A percentile compares a stretch with the other conserved stretches of the same genome.
Conservation (phyloP, 37 sponge, comb jelly and placozoan genomes). For the Crambe crambe region DNA sequence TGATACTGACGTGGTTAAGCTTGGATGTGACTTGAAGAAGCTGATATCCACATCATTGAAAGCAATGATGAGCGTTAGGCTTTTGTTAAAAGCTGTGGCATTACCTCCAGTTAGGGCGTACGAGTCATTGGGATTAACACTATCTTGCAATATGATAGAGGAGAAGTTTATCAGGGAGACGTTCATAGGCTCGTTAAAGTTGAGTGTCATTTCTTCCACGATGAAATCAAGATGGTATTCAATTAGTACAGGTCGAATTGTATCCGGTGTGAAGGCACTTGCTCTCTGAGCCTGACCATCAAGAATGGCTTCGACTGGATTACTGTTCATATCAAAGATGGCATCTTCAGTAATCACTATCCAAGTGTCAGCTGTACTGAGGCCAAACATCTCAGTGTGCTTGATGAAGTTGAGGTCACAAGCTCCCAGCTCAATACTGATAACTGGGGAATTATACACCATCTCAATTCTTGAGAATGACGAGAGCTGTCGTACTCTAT, state of each 20-base stretch:
- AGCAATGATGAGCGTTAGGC: slow-evolving; percentile 47
- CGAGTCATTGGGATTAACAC: slow-evolving; percentile 39
- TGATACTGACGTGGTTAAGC: slow-evolving; percentile 67
- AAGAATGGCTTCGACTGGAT: slow-evolving; percentile 52
- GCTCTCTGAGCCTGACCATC: slow-evolving; percentile 62
- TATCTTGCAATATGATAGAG: slow-evolving; percentile 81
- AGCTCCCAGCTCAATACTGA: slow-evolving; percentile 50
- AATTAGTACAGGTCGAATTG: slow-evolving; percentile 64
- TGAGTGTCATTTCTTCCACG: slow-evolving; percentile 65
- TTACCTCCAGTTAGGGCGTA: slow-evolving; percentile 77
- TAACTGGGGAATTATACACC: slow-evolving; percentile 16
- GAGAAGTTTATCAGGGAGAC: slow-evolving; percentile 45
- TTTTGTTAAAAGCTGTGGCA: slow-evolving; percentile 21
- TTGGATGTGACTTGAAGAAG: slow-evolving; percentile 64
- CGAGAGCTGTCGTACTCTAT: slow-evolving; percentile 50
- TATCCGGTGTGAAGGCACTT: slow-evolving; percentile 68
- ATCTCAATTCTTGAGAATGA: slow-evolving; percentile 19
- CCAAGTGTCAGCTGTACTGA: slow-evolving; percentile 58
- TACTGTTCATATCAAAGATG: slow-evolving; percentile 70
- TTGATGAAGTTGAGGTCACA: slow-evolving; percentile 75
- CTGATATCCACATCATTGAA: slow-evolving; percentile 56
- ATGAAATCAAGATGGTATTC: slow-evolving; percentile 81
- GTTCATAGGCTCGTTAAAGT: slow-evolving; percentile 88
- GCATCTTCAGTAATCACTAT: slow-evolving; percentile 45
- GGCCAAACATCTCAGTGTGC: slow-evolving; percentile 57